Evolutionary conservation across 2,888 invertebrate genomes (phyloP), one percentile per base, ranked within the genome.

Genomic region (Nycteola revayana): DNA sequence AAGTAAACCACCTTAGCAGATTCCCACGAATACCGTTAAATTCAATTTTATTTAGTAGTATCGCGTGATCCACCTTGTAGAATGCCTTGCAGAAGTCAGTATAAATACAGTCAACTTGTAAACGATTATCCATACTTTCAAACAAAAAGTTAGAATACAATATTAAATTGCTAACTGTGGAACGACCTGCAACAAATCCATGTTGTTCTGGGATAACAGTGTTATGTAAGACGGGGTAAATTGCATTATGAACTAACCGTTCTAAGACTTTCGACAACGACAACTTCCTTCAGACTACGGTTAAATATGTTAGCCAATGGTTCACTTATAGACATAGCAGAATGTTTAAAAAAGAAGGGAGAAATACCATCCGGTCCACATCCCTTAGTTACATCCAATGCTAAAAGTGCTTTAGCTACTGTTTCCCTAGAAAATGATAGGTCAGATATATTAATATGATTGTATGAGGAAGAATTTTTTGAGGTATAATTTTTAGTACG

Each of bases 291-390:
- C n/a, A n/a, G n/a, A n/a, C n/a, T n/a, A n/a, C n/a, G n/a, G n/a
- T n/a, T n/a, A n/a, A n/a, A n/a, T n/a, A n/a, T n/a, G n/a, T n/a
- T n/a, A n/a, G 7, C 1, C 8, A 26, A 26, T 1, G 26, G 26
- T 6, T 3, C n/a, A n/a, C 26, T 5, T 1, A 26, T 26, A 2
- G 26, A 26, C n/a, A 14, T 17, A 26, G 26, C 14, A 3, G 26
- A 14, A 8, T 26, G 26, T 26, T 26, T 26, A 9, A 26, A 26
- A 8, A 26, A 26, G 8, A 26, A 26, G 7, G 26, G 26, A 2
- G 26, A 9, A 8, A 26, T 7, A 26, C 26, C 14, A 3, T 26
- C 26, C 8, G 26, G 26, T 2, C 26, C 26, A 26, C 8, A 14
- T 2, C 25, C 25, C 8, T 25, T 25, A 1, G 14, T 25, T 1